Base-by-base conservation (phyloP, 2,797 vertebrate species). In the Huso huso region DNA sequence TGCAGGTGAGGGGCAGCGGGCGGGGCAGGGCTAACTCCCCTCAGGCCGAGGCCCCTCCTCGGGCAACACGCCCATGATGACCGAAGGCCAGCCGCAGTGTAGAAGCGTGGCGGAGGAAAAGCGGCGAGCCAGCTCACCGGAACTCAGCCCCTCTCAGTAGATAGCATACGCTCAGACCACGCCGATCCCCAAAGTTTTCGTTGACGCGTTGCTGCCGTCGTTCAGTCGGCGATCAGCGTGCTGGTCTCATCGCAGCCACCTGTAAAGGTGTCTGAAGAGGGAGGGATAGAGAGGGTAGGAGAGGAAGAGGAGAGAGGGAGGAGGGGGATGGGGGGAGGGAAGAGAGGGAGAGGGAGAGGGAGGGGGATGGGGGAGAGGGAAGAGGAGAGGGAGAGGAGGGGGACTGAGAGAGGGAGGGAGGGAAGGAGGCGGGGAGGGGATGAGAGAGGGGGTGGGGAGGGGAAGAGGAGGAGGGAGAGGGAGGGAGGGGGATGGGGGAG, bases 61-160 rank as follows among this genome's bases (percentile, higher is more conserved):
- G 23, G 94, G 75, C 11, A 95, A 88, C 79, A 95, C 90, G 0
- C 63, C 86, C 82, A 95, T 88, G 76, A 73, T 79, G 78, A 95
- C n/a, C 87, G 76, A 95, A 93, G 71, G 94, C 93, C 53, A 95
- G 94, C n/a, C 86, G 94, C 89, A 77, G 93, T 95, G 87, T 94
- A 95, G 73, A n/a, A 95, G 91, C 0, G 94, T 95, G 84, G 94
- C 94, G 0, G 94, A 95, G 85, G 95, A 95, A n/a, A n/a, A n/a
- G n/a, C n/a, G 70, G 94, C 94, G 84, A 95, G 78, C 94, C 0
- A 92, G 86, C 6, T 93, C 77, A 93, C 66, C 49, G 68, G 76
- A 95, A 95, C 61, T 70, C 66, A 88, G 77, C 9, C 93, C 67
- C 0, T 74, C 81, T 91, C 93, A 94, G 84, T 94, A 95, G 71